Conservation (phyloP, 2,113 vertebrate species). For the Talpa occidentalis region DNA sequence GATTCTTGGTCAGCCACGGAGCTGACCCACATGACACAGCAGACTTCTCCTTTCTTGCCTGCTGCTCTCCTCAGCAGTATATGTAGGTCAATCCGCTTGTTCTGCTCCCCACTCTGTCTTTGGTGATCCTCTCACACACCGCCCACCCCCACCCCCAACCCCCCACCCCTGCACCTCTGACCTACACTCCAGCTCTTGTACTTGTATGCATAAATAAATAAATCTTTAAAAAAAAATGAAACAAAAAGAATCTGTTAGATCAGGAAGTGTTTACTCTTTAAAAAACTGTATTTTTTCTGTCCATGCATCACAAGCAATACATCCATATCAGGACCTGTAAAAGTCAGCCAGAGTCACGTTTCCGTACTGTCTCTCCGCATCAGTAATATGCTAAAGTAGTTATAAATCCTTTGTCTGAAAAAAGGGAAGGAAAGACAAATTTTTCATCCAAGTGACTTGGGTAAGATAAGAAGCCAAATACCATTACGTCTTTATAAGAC, state of each 20-base stretch:
- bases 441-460: slow-evolving; percentile 64
- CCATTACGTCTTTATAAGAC: slow-evolving; percentile 32
- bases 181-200: too few species aligned
- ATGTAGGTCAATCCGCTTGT: too few species aligned
- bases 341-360: slow-evolving; percentile 38
- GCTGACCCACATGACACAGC: too few species aligned
- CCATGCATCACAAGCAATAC: background rate
- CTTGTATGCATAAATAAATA: too few species aligned
- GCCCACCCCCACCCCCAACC: too few species aligned
- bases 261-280: slow-evolving; percentile 25
- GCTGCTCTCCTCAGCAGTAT: too few species aligned
- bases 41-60: too few species aligned
- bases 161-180: too few species aligned
- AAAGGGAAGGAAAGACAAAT: slow-evolving; percentile 64
- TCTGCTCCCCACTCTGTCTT: too few species aligned
- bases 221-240: too few species aligned
- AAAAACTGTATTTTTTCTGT: slow-evolving; percentile 19
- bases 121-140: too few species aligned
- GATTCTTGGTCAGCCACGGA: too few species aligned
- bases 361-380: slow-evolving; percentile 30
- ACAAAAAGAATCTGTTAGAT: background rate
- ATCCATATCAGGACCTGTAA: slow-evolving; percentile 6
- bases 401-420: slow-evolving; percentile 68
- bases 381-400: slow-evolving; percentile 56
- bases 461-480: slow-evolving; percentile 62